These are phyloP conservation scores for Platichthys flesus DNA, from an alignment of 2,113 vertebrate species.

Conservation along the genomic window DNA sequence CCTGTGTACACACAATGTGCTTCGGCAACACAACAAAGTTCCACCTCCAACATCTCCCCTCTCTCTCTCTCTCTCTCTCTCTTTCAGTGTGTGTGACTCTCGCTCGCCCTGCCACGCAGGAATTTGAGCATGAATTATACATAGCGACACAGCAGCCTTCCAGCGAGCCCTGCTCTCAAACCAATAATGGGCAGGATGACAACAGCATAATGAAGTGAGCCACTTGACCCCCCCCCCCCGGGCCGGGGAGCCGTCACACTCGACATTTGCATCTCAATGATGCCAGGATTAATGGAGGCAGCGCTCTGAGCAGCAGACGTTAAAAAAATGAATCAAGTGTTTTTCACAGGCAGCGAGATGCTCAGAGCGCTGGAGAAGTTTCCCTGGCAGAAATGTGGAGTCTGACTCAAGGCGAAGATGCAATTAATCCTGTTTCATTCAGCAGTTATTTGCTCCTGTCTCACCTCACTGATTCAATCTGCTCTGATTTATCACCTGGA, in stretches of 20 bases:
- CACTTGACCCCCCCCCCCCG: conserved; percentile 79
- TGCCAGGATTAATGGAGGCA: conserved; percentile 75
- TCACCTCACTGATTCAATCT: conserved; percentile 26
- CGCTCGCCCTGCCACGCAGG: conserved; percentile 72
- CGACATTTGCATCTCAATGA: conserved; percentile 85
- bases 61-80: not conserved
- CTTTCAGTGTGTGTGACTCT: conserved; percentile 16
- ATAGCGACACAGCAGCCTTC: conserved; percentile 78
- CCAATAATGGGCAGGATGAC: conserved; percentile 82
- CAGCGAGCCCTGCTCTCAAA: conserved; percentile 60
- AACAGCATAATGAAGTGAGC: conserved; percentile 83
- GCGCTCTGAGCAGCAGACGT: conserved; percentile 28
- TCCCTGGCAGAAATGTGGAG: not conserved
- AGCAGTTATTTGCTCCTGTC: conserved; percentile 37
- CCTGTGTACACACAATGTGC: conserved; percentile 37
- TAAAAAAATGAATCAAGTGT: conserved; percentile 43
- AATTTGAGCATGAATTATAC: conserved; percentile 85
- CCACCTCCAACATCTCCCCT: conserved; percentile 28
- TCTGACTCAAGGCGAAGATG: not conserved
- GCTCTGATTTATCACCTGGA: conserved; percentile 37
- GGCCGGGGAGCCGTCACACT: conserved; percentile 72
- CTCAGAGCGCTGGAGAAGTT: conserved; percentile 21
- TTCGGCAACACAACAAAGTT: conserved; percentile 60
- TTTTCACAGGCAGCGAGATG: conserved; percentile 19
- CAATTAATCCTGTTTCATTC: conserved; percentile 19